phyloP scores from a whole-genome alignment of 2,888 invertebrate species.

The Diploptera punctata region DNA sequence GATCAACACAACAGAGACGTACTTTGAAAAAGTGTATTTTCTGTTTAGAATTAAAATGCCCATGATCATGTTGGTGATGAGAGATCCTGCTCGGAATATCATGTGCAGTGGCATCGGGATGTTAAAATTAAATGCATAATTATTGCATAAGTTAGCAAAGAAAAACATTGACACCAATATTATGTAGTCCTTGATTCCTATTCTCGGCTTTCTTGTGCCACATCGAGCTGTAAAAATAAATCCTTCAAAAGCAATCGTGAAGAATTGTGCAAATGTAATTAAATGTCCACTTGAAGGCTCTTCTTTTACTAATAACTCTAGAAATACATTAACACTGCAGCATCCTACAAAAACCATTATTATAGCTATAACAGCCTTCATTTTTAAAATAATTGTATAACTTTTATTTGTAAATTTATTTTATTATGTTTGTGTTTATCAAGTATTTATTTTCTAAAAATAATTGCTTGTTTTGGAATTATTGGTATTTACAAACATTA shows the following conservation, averaged over 20 bases:
- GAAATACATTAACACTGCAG: conserved; percentile 88
- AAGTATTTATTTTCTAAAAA: too few species aligned
- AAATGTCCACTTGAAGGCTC: conserved; percentile 94
- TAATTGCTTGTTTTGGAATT: too few species aligned
- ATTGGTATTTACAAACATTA: too few species aligned
- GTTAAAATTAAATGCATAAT: conserved; percentile 95
- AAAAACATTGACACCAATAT: conserved; percentile 90
- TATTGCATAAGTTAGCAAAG: conserved; percentile 90
- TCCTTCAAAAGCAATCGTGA: conserved; percentile 90
- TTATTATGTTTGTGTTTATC: too few species aligned
- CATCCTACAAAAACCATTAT: conserved; percentile 83
- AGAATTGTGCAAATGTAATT: conserved; percentile 94
- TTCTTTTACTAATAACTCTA: conserved; percentile 84
- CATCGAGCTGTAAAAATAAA: conserved; percentile 85
- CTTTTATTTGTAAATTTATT: too few species aligned
- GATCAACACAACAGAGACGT: conserved; percentile 91
- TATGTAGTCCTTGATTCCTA: conserved; percentile 80
- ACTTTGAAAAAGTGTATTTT: conserved; percentile 81
- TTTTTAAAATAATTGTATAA: too few species aligned
- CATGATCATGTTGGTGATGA: conserved; percentile 96
- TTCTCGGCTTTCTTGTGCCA: conserved; percentile 76
- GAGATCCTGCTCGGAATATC: conserved; percentile 96
- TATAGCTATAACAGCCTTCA: conserved; percentile 73
- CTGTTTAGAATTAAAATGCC: conserved; percentile 91
- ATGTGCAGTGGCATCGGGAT: conserved; percentile 98